Conservation (phyloP, 2,888 invertebrate genomes). For the Orthosia cruda region DNA sequence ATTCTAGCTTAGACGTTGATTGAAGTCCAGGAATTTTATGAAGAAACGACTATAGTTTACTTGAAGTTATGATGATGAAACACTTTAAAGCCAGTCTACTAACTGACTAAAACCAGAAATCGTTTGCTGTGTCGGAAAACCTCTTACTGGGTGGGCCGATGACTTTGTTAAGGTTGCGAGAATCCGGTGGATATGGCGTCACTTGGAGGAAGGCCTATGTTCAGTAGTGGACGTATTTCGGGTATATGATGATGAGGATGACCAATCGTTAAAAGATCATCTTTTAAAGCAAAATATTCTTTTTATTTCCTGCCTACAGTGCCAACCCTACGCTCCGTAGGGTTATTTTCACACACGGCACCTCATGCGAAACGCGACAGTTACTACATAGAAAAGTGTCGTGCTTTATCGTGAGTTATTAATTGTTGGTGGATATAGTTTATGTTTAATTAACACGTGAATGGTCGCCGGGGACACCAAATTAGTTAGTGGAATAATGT, state of each 20-base stretch:
- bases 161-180: too few relatives aligned
- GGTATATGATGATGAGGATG: too few relatives aligned
- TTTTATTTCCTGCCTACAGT: background rate
- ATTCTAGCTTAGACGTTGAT: constrained; percentile 21
- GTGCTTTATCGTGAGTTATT: constrained; percentile 65
- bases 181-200: too few relatives aligned
- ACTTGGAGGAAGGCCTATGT: too few relatives aligned
- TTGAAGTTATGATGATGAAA: too few relatives aligned
- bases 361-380: constrained; percentile 63
- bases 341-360: constrained; percentile 50
- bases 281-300: background rate
- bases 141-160: too few relatives aligned
- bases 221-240: too few relatives aligned
- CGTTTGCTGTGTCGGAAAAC: too few relatives aligned
- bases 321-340: constrained; percentile 53
- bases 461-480: constrained; percentile 51
- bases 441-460: constrained; percentile 68
- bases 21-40: constrained; percentile 2
- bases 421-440: constrained; percentile 57
- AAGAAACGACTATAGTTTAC: background rate
- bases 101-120: background rate
- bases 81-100: background rate
- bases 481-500: constrained; percentile 61
- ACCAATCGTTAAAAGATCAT: too few relatives aligned
- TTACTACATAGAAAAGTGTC: constrained; percentile 52